Percentiles rank a stretch among this genome's conserved stretches.
Evolutionary conservation across 2,113 vertebrate species (phyloP).

Genomic region (Chitala chitala): DNA sequence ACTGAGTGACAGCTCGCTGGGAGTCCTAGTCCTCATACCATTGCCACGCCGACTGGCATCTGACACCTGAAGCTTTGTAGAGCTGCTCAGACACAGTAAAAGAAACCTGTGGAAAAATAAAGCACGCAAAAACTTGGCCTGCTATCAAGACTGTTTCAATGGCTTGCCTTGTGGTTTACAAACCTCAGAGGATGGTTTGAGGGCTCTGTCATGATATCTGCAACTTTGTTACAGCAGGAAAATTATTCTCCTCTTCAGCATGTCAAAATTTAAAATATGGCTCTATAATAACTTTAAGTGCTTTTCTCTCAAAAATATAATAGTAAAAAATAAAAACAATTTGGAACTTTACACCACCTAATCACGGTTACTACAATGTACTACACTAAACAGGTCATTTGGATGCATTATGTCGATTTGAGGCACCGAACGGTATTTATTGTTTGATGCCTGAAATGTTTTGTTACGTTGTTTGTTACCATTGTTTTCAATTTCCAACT

Average conservation of each 20-base stretch:
- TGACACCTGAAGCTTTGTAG: conserved; percentile 22
- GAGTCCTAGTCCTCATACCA: not conserved
- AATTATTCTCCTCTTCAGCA: not conserved
- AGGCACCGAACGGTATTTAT: no score
- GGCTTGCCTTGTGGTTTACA: not conserved
- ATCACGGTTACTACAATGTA: not conserved
- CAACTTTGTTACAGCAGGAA: not conserved
- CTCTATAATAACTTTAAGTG: not conserved
- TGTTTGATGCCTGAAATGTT: no score
- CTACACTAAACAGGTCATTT: no score
- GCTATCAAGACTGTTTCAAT: not conserved
- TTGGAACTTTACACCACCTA: not conserved
- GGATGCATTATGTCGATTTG: no score
- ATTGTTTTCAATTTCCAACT: no score
- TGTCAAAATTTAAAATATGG: conserved; percentile 15
- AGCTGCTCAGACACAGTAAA: not conserved
- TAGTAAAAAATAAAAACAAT: not conserved
- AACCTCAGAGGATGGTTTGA: not conserved
- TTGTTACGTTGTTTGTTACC: no score
- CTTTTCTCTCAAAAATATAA: not conserved
- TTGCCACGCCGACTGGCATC: not conserved
- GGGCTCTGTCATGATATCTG: not conserved
- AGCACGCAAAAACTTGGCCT: not conserved
- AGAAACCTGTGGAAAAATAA: not conserved
- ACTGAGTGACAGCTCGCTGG: not conserved